Percentiles rank a stretch among this genome's conserved stretches.
These are phyloP conservation scores for Columba livia DNA, from an alignment of 2,113 vertebrate genomes.

Conservation along the genomic window DNA sequence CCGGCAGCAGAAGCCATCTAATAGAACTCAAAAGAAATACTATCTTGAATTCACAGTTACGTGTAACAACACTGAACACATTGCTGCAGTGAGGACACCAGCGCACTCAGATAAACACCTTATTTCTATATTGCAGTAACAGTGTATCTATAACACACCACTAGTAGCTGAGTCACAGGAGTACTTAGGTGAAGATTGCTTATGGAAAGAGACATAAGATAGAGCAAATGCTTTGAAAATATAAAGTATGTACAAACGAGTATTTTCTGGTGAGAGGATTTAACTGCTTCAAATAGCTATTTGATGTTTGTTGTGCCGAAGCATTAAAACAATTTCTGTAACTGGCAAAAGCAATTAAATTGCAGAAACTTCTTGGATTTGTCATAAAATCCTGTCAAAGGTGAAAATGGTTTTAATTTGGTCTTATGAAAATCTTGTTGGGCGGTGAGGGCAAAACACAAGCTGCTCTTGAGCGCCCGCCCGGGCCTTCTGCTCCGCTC, in stretches of 20 bases:
- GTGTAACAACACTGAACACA: neutral
- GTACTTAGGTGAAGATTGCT: neutral
- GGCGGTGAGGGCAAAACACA: neutral
- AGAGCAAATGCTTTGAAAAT: neutral
- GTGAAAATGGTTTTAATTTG: neutral
- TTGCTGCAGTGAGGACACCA: neutral
- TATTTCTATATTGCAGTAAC: neutral
- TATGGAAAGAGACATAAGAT: neutral
- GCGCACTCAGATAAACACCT: neutral
- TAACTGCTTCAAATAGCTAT: neutral
- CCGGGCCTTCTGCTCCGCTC: neutral
- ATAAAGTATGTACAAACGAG: neutral
- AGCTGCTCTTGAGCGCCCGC: neutral
- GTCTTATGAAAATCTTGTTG: neutral
- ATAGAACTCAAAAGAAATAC: neutral
- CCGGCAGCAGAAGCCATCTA: slow-evolving; percentile 31
- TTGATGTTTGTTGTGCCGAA: neutral
- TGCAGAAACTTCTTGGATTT: neutral
- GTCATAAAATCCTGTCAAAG: neutral
- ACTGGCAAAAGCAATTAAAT: neutral
- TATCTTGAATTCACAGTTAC: neutral
- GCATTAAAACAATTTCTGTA: neutral
- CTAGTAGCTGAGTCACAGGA: neutral
- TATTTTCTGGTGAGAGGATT: neutral
- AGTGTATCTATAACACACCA: neutral